These are phyloP conservation scores for Tauraco hartlaubi DNA, from an alignment of 2,797 vertebrate species.

Conservation along the genomic window DNA sequence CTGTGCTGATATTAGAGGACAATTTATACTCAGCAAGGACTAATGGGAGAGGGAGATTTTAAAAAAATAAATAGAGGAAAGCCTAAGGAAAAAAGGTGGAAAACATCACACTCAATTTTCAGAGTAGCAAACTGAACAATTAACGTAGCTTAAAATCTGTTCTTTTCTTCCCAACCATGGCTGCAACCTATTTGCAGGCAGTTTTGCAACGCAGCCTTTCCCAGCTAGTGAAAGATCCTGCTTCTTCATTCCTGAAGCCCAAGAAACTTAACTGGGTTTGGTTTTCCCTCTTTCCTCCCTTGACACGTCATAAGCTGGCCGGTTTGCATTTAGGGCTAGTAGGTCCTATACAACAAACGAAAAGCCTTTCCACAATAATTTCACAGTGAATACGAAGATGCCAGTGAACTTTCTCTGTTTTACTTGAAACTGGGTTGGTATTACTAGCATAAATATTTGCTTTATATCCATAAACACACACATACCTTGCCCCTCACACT, in stretches of 20 bases:
- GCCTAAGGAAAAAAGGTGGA: not conserved
- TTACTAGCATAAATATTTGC: slow-evolving; percentile 18
- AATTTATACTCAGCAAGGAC: not conserved
- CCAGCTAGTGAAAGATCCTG: not conserved
- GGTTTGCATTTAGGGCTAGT: not conserved
- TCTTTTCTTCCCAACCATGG: not conserved
- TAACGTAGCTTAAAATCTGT: not conserved
- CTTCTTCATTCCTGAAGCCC: not conserved
- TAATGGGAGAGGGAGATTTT: not conserved
- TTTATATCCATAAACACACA: not conserved
- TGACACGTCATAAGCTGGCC: not conserved
- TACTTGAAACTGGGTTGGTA: not conserved
- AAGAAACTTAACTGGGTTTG: not conserved
- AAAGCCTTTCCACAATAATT: not conserved
- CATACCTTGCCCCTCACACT: not conserved
- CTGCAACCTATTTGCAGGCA: not conserved
- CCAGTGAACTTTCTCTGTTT: not conserved
- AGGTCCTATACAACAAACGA: not conserved
- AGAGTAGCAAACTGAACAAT: not conserved
- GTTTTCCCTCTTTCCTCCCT: not conserved
- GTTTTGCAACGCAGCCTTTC: not conserved
- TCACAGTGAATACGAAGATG: not conserved
- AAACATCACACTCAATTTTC: not conserved
- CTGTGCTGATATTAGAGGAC: not conserved
- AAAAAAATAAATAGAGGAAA: not conserved